These are phyloP conservation scores for Siniperca chuatsi DNA, from an alignment of 2,113 vertebrate genomes.

Conservation along the genomic window DNA sequence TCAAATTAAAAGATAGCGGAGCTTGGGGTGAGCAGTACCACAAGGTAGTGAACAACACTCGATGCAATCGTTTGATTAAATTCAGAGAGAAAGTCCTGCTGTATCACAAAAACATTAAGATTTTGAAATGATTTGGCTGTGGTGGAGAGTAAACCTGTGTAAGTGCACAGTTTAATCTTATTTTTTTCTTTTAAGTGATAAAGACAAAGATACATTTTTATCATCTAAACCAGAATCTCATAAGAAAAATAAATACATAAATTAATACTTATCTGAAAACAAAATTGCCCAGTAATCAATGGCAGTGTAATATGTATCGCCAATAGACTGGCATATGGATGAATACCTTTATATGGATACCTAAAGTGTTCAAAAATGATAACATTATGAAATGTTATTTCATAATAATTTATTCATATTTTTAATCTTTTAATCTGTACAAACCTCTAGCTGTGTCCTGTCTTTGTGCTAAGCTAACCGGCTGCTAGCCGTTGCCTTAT, in stretches of 20 bases:
- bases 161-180: not conserved
- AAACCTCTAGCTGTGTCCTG: no score
- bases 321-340: not conserved
- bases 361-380: not conserved
- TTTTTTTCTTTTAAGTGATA: not conserved
- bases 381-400: no score
- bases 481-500: not conserved
- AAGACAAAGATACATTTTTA: no score
- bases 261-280: not conserved
- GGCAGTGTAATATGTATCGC: not conserved
- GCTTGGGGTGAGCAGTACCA: no score
- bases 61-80: no score
- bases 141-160: not conserved
- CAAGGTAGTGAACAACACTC: not conserved
- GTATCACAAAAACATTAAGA: not conserved
- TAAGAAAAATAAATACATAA: not conserved
- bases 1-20: constrained; percentile 42
- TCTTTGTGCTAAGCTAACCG: not conserved
- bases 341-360: not conserved
- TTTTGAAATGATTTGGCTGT: not conserved
- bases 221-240: not conserved
- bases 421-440: no score
- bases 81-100: not conserved
- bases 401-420: no score
- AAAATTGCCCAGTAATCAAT: not conserved